phyloP scores from a whole-genome alignment of 2,113 vertebrate species.

The Oreochromis tanganicae region DNA sequence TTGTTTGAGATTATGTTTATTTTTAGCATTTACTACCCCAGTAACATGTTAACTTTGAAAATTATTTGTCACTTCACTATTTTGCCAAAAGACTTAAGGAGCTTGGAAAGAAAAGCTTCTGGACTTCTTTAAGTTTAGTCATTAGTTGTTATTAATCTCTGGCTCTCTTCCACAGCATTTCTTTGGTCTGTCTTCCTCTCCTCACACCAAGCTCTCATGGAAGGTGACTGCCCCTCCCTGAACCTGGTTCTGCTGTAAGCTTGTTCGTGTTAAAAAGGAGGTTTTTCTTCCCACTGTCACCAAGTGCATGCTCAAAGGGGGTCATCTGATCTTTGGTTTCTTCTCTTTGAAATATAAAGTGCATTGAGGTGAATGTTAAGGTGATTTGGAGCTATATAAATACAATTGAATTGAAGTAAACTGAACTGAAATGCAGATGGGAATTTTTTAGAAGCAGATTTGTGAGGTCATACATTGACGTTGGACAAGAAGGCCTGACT shows the following conservation, averaged over 20 bases:
- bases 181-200: not conserved
- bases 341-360: not conserved
- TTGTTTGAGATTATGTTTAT: not conserved
- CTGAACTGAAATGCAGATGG: not conserved
- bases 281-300: not conserved
- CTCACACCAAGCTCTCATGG: not conserved
- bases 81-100: too few relatives aligned
- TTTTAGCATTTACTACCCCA: not conserved
- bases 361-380: not conserved
- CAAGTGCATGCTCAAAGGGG: not conserved
- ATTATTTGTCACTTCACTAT: not conserved
- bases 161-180: not conserved
- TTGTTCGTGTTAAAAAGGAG: not conserved
- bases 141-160: not conserved
- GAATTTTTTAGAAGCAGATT: not conserved
- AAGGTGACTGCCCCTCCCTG: not conserved
- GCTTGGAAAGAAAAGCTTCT: not conserved
- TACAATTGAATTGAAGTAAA: not conserved
- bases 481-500: not conserved
- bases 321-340: not conserved
- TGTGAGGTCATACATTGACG: not conserved
- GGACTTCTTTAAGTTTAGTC: not conserved
- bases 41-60: not conserved
- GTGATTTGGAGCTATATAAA: not conserved
- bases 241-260: not conserved